A percentile compares a stretch with the other conserved stretches of the same genome.
Conservation (phyloP, 2,797 vertebrate species). For the Acrossocheilus wenchowensis region DNA sequence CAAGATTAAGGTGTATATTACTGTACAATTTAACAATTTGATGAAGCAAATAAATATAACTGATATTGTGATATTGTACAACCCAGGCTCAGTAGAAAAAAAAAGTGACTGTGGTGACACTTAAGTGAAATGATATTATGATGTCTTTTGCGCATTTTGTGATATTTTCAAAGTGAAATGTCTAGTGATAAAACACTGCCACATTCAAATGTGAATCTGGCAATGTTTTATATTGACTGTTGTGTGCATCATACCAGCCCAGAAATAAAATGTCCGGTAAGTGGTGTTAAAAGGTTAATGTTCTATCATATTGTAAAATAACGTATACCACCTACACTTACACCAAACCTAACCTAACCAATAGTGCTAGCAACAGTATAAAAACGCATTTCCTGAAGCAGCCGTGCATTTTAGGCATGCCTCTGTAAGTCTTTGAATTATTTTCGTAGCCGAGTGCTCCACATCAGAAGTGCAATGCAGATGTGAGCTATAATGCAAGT, state of each 20-base stretch:
- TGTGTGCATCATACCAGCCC: neutral
- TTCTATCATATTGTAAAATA: neutral
- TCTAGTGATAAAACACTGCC: neutral
- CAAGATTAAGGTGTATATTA: neutral
- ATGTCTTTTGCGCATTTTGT: neutral
- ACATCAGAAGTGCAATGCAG: neutral
- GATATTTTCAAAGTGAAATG: no score
- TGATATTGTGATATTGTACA: neutral
- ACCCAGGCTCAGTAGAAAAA: neutral
- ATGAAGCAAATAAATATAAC: no score
- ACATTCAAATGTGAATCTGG: neutral
- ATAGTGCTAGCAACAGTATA: neutral
- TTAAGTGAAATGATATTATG: neutral
- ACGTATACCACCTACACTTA: neutral
- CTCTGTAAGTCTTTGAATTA: neutral
- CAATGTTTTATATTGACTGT: neutral
- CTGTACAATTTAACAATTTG: neutral
- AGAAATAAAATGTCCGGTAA: neutral
- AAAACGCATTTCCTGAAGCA: neutral
- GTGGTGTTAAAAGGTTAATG: neutral
- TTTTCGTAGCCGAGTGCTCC: neutral
- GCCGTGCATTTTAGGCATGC: neutral
- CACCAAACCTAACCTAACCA: neutral
- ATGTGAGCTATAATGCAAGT: neutral
- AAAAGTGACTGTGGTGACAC: neutral